Evolutionary conservation across 2,797 vertebrate genomes (phyloP), one percentile per base, ranked within the genome.

Genomic region (Labeo calbasu): DNA sequence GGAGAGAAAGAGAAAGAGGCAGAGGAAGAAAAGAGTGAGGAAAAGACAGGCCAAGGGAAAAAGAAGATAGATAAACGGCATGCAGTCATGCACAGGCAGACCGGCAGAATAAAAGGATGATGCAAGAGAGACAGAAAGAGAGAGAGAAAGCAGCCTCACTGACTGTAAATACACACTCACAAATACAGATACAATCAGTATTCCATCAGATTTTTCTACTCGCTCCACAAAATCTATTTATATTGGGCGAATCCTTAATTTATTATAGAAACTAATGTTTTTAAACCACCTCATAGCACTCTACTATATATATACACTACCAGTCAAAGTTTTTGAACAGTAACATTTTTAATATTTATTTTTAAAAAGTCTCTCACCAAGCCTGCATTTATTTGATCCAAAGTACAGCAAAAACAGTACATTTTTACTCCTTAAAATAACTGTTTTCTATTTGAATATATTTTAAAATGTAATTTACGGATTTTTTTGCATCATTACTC

Each of bases 21-120:
- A 93, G 91, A 96, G 93, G 94, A 93, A 94, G 93, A 90, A 87
- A 77, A 90, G 90, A 94, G 94, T 95, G 86, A 94, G 92, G 90
- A 92, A 85, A 92, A 77, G 78, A 91, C 86, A 92, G 88, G 40
- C 77, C 73, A 84, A 82, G 53, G 43, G 85, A 84, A 91, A 91
- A 88, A 73, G 69, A 84, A 70, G 61, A 50, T 83, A 86, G 89
- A 87, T 81, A 59, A 72, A 85, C 78, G 82, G 82, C 85, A 87
- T 84, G 86, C 83, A 79, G 83, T 70, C 83, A 48, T 70, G 65
- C 84, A 89, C 51, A 81, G 87, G 57, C 36, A 72, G 82, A 84
- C 5, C 14, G 2, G 48, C 21, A 32, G 32, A 65, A 66, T 36
- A 15, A 63, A 21, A 77, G 55, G 28, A 23, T 77, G 53, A 81